Conservation (phyloP, 2,113 vertebrate genomes). For the Oreamnos americanus region DNA sequence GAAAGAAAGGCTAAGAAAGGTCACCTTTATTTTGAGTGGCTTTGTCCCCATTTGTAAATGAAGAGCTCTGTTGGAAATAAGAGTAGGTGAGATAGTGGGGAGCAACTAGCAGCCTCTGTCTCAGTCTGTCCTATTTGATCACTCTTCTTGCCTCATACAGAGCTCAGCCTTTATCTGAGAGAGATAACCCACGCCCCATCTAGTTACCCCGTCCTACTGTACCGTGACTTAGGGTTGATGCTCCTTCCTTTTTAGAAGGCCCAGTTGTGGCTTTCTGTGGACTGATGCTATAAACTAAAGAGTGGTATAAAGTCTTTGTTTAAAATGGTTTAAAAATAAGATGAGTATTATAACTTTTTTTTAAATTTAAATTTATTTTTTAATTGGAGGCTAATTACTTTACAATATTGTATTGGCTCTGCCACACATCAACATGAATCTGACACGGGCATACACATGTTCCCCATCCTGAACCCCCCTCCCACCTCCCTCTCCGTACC, state of each 20-base stretch:
- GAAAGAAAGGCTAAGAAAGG: background rate
- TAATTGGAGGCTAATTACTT: no score
- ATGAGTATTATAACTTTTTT: background rate
- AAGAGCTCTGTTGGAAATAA: background rate
- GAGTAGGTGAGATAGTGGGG: background rate
- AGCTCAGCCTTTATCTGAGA: background rate
- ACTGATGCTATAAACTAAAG: background rate
- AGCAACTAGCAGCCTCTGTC: background rate
- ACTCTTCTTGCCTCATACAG: background rate
- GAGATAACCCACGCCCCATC: background rate
- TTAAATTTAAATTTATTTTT: no score
- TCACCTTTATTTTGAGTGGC: background rate
- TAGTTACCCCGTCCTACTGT: background rate
- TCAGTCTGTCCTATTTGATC: background rate
- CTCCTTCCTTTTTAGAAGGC: background rate
- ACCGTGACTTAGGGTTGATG: no score
- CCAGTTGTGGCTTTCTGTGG: background rate
- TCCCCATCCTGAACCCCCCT: no score
- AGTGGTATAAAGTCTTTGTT: background rate
- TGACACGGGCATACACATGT: no score
- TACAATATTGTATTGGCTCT: no score
- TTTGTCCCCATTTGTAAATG: background rate
- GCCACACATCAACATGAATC: no score
- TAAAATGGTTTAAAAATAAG: background rate
- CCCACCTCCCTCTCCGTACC: no score